Conservation (phyloP, 2,888 invertebrate genomes). For the Oscheius sp. region DNA sequence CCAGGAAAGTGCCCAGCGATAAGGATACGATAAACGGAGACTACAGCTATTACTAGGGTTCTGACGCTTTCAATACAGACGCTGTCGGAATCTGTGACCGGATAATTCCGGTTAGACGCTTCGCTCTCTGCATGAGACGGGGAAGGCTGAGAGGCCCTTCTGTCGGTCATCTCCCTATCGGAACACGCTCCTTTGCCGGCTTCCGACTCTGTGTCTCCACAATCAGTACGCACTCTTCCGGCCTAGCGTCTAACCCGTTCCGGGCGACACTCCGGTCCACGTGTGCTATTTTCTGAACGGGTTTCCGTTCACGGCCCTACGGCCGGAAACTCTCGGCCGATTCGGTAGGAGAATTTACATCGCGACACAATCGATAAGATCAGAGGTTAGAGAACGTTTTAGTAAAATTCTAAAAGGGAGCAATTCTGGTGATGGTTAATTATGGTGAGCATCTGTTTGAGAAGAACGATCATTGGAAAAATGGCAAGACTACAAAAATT, state of each 20-base stretch:
- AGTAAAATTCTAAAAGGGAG: too few species aligned
- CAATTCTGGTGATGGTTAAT: not conserved
- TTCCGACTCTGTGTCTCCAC: conserved; percentile 28
- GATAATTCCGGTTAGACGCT: conserved; percentile 27
- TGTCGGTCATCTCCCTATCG: not conserved
- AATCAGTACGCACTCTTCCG: conserved; percentile 21
- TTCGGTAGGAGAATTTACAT: not conserved
- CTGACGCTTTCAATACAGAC: too few species aligned
- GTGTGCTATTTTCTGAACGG: conserved; percentile 40
- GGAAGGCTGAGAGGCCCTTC: not conserved
- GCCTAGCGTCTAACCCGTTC: conserved; percentile 20
- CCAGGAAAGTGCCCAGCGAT: too few species aligned
- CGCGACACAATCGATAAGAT: not conserved
- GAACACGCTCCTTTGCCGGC: conserved; percentile 2
- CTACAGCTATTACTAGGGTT: too few species aligned
- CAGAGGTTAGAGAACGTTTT: too few species aligned
- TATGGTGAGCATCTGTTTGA: too few species aligned
- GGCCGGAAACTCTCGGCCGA: not conserved
- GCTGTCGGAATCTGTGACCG: conserved; percentile 17
- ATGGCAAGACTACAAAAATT: too few species aligned
- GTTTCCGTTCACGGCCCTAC: conserved; percentile 28
- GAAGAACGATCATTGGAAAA: too few species aligned
- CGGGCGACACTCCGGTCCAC: conserved; percentile 34
- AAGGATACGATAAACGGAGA: too few species aligned
- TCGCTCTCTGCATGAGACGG: not conserved